A percentile compares a stretch with the other conserved stretches of the same genome.
Conservation (phyloP, 2,797 vertebrate genomes). For the Characodon lateralis region DNA sequence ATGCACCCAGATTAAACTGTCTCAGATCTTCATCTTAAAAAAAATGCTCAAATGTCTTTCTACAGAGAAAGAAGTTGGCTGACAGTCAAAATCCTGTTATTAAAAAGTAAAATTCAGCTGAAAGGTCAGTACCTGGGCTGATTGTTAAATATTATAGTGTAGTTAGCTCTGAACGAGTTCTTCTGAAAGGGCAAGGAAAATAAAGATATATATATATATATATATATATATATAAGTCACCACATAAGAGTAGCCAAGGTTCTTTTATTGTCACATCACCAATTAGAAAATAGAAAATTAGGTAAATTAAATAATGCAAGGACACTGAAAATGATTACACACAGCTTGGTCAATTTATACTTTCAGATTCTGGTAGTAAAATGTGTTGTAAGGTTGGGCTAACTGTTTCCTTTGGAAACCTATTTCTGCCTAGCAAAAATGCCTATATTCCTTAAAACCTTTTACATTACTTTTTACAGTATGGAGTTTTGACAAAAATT, state of each 20-base stretch:
- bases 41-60: conserved; percentile 2
- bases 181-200: conserved; percentile 40
- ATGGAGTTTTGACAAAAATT: too few relatives aligned
- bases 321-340: conserved; percentile 34
- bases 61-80: conserved; percentile 9
- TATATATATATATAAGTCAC: too few relatives aligned
- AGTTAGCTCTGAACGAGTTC: conserved; percentile 26
- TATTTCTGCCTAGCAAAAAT: background rate
- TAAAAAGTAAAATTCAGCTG: conserved; percentile 13
- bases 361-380: conserved; percentile 7
- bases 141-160: conserved; percentile 19
- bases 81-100: conserved; percentile 23
- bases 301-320: conserved; percentile 50
- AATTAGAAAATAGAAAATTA: conserved; percentile 54
- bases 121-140: conserved; percentile 25
- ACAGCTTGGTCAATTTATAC: conserved; percentile 31
- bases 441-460: too few relatives aligned
- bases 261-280: conserved; percentile 52
- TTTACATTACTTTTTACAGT: too few relatives aligned
- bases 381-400: background rate
- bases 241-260: too few relatives aligned
- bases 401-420: conserved; percentile 6
- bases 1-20: conserved; percentile 17
- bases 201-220: conserved; percentile 15
- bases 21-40: background rate